Percentiles rank a stretch among this genome's conserved stretches.
Conservation (phyloP, 2,888 invertebrate species). For the Phalera bucephala region DNA sequence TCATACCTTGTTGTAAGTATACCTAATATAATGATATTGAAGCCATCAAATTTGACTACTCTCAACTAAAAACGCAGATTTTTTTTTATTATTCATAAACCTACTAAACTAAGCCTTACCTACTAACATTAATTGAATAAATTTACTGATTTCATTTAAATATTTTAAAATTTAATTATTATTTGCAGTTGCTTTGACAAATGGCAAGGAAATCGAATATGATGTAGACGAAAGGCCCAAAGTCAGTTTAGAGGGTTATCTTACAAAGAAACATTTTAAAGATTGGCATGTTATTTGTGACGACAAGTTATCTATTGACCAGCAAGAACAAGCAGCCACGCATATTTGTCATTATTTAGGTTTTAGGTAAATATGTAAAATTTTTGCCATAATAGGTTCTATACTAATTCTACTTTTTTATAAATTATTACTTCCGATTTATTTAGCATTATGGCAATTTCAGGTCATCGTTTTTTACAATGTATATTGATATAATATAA, state of each 20-base stretch:
- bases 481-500: too few species aligned
- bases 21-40: too few species aligned
- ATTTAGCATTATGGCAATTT: too few species aligned
- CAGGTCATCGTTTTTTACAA: too few species aligned
- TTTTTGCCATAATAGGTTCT: neutral
- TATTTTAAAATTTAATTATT: conserved; percentile 23
- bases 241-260: conserved; percentile 83
- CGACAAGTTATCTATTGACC: conserved; percentile 61
- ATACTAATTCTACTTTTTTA: neutral
- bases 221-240: conserved; percentile 85
- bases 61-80: too few species aligned
- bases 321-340: conserved; percentile 74
- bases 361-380: conserved; percentile 73
- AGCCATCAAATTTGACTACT: too few species aligned
- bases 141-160: too few species aligned
- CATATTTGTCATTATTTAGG: conserved; percentile 87
- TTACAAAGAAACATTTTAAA: conserved; percentile 84
- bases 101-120: too few species aligned
- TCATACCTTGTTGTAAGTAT: too few species aligned
- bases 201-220: conserved; percentile 83
- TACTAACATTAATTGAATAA: too few species aligned
- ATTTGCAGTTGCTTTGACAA: conserved; percentile 86
- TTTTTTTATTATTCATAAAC: too few species aligned
- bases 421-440: neutral
- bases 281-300: conserved; percentile 87